Evolutionary conservation across 2,888 invertebrate genomes (phyloP).

Genomic region (Stenoptilia bipunctidactyla): DNA sequence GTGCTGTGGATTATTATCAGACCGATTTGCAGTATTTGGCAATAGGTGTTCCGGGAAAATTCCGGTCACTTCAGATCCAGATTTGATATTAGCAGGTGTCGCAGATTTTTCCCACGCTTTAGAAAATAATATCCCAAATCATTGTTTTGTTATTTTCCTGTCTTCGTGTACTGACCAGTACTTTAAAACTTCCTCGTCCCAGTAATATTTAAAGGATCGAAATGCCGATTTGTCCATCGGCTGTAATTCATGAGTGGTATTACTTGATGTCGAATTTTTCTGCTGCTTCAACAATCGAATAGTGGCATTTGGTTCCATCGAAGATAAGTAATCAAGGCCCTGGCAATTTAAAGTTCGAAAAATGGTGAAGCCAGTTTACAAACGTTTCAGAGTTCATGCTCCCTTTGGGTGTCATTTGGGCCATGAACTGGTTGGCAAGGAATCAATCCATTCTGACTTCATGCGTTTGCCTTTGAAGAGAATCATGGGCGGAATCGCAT

Average conservation of each 20-base stretch:
- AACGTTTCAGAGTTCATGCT: conserved; percentile 11
- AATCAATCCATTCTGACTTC: conserved; percentile 12
- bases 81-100: conserved; percentile 19
- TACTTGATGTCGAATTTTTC: conserved; percentile 23
- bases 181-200: conserved; percentile 26
- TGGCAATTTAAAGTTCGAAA: conserved; percentile 24
- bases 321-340: conserved; percentile 11
- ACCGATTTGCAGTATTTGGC: too few species aligned
- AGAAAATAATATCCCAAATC: conserved; percentile 20
- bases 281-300: conserved; percentile 17
- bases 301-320: conserved; percentile 11
- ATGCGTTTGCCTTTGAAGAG: conserved; percentile 8
- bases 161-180: conserved; percentile 22
- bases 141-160: conserved; percentile 20
- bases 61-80: conserved; percentile 22
- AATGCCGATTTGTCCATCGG: conserved; percentile 30
- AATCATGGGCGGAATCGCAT: conserved; percentile 11
- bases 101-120: conserved; percentile 21
- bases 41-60: too few species aligned
- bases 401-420: conserved; percentile 13
- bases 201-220: conserved; percentile 25
- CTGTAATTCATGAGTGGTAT: conserved; percentile 32
- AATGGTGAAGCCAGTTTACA: conserved; percentile 11
- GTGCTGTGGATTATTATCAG: too few species aligned
- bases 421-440: conserved; percentile 10